phyloP scores from a whole-genome alignment of 1,140 invertebrate species.

The Zaprionus ghesquierei region DNA sequence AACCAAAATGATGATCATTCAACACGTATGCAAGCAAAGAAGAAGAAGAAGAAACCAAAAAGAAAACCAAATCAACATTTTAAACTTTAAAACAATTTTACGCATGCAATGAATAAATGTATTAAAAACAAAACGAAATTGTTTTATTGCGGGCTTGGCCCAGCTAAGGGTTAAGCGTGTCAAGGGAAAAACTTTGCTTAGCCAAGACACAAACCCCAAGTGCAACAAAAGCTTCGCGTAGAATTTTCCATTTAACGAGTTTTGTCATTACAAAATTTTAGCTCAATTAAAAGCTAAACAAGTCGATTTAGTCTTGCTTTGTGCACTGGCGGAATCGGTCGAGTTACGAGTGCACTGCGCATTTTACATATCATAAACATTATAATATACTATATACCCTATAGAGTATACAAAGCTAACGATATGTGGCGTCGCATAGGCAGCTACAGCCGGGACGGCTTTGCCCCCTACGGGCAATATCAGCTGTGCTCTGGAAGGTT shows the following conservation, averaged over 20 bases:
- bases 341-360: neutral
- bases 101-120: constrained; percentile 81
- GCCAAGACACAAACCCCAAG: neutral
- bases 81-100: constrained; percentile 78
- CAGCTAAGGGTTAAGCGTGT: neutral
- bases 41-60: constrained; percentile 28
- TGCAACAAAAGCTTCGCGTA: neutral
- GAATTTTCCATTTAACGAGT: neutral
- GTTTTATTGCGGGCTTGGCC: neutral
- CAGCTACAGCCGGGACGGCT: neutral
- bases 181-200: neutral
- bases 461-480: neutral
- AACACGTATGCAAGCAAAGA: constrained; percentile 31
- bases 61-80: constrained; percentile 69
- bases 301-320: constrained; percentile 5
- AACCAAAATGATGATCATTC: constrained; percentile 28
- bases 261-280: neutral
- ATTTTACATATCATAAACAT: neutral
- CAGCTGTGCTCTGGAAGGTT: constrained; percentile 43
- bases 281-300: neutral
- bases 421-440: constrained; percentile 30
- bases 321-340: neutral
- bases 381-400: neutral
- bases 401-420: neutral
- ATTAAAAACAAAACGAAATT: constrained; percentile 42